A percentile compares a stretch with the other conserved stretches of the same genome.
Evolutionary conservation across 1,140 invertebrate genomes (phyloP).

Genomic region (Drosophila sulfurigaster): DNA sequence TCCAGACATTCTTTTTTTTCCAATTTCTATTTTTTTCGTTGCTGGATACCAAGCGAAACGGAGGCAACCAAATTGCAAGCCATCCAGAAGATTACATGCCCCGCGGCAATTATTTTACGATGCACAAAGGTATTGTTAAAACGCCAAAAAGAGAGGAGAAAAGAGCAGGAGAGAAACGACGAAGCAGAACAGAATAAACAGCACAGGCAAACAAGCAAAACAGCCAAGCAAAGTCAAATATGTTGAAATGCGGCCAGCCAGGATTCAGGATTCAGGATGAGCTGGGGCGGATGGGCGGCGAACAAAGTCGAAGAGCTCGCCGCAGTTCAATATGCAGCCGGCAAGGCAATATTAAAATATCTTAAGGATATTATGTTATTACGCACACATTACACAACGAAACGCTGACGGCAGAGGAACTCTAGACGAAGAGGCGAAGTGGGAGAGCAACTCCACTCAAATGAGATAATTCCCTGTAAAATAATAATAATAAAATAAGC

Average conservation of each 20-base stretch:
- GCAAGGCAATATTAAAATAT: slow-evolving; percentile 82
- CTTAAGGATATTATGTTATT: slow-evolving; percentile 84
- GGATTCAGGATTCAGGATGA: slow-evolving; percentile 27
- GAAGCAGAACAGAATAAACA: slow-evolving; percentile 60
- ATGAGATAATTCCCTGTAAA: slow-evolving; percentile 84
- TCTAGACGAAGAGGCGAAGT: not conserved
- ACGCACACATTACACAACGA: slow-evolving; percentile 78
- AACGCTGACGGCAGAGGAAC: slow-evolving; percentile 1
- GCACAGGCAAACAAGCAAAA: slow-evolving; percentile 72
- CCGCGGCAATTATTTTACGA: slow-evolving; percentile 84
- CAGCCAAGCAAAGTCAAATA: slow-evolving; percentile 78
- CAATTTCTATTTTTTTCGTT: not conserved
- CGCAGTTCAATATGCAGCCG: slow-evolving; percentile 83
- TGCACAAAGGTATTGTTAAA: slow-evolving; percentile 84
- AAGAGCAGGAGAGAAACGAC: not conserved
- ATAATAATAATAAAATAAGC: slow-evolving; percentile 84
- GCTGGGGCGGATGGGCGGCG: slow-evolving; percentile 20
- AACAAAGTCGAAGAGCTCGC: slow-evolving; percentile 36
- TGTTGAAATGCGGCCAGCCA: slow-evolving; percentile 80
- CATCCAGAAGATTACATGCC: slow-evolving; percentile 80
- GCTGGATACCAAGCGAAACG: slow-evolving; percentile 13
- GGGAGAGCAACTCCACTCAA: slow-evolving; percentile 72
- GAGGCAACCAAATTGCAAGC: slow-evolving; percentile 65
- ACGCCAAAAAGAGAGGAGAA: slow-evolving; percentile 22
- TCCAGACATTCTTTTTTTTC: slow-evolving; percentile 21